Evolutionary conservation across 2,113 vertebrate genomes (phyloP), one percentile per base, ranked within the genome.

Genomic region (Eidolon helvum): DNA sequence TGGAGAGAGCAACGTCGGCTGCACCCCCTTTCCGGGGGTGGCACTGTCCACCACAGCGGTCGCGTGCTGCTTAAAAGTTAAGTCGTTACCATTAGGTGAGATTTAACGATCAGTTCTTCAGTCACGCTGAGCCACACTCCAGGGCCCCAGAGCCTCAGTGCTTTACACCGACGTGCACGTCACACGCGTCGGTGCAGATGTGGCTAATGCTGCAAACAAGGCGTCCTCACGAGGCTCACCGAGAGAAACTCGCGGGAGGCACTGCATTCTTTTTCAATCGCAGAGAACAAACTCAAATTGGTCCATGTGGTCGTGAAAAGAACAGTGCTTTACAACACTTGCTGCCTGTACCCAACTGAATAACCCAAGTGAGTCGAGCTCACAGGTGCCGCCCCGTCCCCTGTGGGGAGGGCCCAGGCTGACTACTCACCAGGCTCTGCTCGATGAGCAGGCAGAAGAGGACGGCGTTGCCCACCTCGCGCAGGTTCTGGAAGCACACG

Each of bases 371-470:
- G 9, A 66, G 8, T 2, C 3, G 3, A 77, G 50, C 3, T 7
- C 57, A 35, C 59, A 59, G 33, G 0, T 0, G 22, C 40, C 22
- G 14, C 40, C 3, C 28, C 5, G 19, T 40, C 2, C 24, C 5
- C 12, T 4, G 0, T 2, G 5, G 65, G 19, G 10, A 28, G 4
- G 21, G 33, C 53, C 12, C 35, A 55, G 48, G 59, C 24, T 2
- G 35, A 22, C 50, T n/a, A 91, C 99, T 90, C 98, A 99, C 99
- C 99, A 99, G 98, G 86, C 99, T 99, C 97, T 99, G 99, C 95
- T 99, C 99, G 30, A 99, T 99, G 57, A 99, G 99, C 65, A 99
- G 98, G 90, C 99, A 99, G 98, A 99, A 99, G 87, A 99, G 99
- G 61, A 99, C 80, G 0, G 99, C 99, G 14, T 99, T 99, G 85